A percentile compares a stretch with the other conserved stretches of the same genome.
These are phyloP conservation scores for Dascillus cervinus DNA, from an alignment of 2,888 invertebrate species.

Conservation along the genomic window DNA sequence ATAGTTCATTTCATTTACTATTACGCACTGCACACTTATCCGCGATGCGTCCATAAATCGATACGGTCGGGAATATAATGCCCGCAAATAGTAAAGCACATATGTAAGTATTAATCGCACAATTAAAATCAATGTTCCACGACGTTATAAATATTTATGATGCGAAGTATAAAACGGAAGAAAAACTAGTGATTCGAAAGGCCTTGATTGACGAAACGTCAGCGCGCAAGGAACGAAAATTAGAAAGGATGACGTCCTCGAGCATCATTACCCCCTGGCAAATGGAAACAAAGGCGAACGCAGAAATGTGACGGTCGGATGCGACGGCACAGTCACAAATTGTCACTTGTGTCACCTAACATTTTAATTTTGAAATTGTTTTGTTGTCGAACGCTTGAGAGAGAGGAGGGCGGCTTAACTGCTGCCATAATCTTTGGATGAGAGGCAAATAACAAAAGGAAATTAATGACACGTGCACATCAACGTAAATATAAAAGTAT, in stretches of 20 bases:
- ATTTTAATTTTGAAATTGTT: too few species aligned
- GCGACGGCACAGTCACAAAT: conserved; percentile 20
- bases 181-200: conserved; percentile 33
- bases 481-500: conserved; percentile 35
- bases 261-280: conserved; percentile 19
- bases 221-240: conserved; percentile 19
- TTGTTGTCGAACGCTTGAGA: too few species aligned
- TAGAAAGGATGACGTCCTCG: conserved; percentile 23
- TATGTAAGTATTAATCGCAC: too few species aligned
- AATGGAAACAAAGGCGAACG: conserved; percentile 19
- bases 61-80: too few species aligned
- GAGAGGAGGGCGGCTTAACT: conserved; percentile 17
- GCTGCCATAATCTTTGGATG: conserved; percentile 22
- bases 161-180: too few species aligned
- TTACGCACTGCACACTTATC: conserved; percentile 30
- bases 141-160: too few species aligned
- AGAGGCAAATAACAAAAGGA: conserved; percentile 32
- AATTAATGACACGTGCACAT: conserved; percentile 36
- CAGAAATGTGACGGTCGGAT: conserved; percentile 26
- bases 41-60: conserved; percentile 32
- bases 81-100: too few species aligned
- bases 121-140: too few species aligned
- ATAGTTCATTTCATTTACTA: conserved; percentile 25
- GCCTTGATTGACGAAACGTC: conserved; percentile 21
- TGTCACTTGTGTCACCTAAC: too few species aligned